Conservation (phyloP, 1,140 invertebrate genomes). For the Danaus plexippus region DNA sequence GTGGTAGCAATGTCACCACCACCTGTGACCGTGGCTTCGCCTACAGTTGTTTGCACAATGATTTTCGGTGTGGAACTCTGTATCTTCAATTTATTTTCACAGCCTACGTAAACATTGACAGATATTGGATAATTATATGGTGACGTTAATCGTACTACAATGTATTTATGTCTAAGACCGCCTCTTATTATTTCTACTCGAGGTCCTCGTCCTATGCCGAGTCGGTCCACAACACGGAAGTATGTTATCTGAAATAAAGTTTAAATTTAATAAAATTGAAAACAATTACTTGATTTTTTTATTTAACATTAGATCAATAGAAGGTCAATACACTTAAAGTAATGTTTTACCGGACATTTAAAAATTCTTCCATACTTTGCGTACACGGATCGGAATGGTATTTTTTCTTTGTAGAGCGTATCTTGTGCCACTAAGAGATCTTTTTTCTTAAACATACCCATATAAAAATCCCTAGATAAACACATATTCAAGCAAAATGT, state of each 20-base stretch:
- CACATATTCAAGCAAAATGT: slow-evolving; percentile 7
- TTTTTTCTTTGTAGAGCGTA: slow-evolving; percentile 35
- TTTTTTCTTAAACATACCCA: slow-evolving; percentile 50
- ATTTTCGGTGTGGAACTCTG: slow-evolving; percentile 13
- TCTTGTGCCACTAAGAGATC: slow-evolving; percentile 50
- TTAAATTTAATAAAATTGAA: too few relatives aligned
- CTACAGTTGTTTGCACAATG: slow-evolving; percentile 2
- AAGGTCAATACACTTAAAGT: too few relatives aligned
- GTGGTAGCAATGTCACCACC: slow-evolving; percentile 1
- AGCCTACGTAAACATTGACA: slow-evolving; percentile 50
- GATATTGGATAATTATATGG: slow-evolving; percentile 41
- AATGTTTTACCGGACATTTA: slow-evolving; percentile 36
- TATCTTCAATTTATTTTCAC: slow-evolving; percentile 18
- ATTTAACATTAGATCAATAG: too few relatives aligned
- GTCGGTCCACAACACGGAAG: slow-evolving; percentile 42
- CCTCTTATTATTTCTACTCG: slow-evolving; percentile 38
- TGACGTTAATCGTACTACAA: slow-evolving; percentile 35
- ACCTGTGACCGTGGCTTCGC: neutral
- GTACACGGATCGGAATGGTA: slow-evolving; percentile 24
- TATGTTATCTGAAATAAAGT: slow-evolving; percentile 46
- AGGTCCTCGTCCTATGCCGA: slow-evolving; percentile 42
- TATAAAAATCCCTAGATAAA: slow-evolving; percentile 39
- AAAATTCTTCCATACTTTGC: slow-evolving; percentile 49
- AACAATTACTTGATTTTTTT: too few relatives aligned
- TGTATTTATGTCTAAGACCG: slow-evolving; percentile 36